Evolutionary conservation across 2,113 vertebrate species (phyloP), one percentile per base, ranked within the genome.

Genomic region (Amazona vittata): DNA sequence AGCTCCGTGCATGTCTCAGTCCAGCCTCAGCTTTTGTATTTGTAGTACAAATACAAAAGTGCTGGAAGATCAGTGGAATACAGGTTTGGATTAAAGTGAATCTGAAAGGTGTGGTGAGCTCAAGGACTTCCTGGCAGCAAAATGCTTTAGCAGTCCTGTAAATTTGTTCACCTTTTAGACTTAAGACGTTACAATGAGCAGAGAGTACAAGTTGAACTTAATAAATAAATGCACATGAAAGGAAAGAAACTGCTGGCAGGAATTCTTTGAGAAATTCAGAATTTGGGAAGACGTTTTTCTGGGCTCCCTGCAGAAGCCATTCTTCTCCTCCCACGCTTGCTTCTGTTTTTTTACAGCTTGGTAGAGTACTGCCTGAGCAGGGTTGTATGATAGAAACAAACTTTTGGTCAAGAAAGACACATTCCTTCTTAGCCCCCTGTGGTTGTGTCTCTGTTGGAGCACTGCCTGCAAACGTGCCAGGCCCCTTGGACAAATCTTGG

Each of bases 1-100:
- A 44, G 28, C 41, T 70, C 59, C 0, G 0, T 50, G 25, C 6
- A 1, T 22, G 5, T 46, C 53, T 69, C 25, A 12, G n/a, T 67
- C 53, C 76, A 47, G 44, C 44, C 47, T 63, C 39, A 44, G 39
- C 8, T 5, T 77, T 82, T 91, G 21, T 26, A 21, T 86, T 91
- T 81, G 19, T 41, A 44, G 24, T 50, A 47, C 59, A 87, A 82
- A 15, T 7, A 46, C 41, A 22, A 52, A 70, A 33, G 29, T 39
- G 1, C 29, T 64, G 37, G 28, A 46, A 52, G 33, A n/a, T 49
- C 7, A 16, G 2, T 44, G 47, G 17, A 50, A 57, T 41, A 12
- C 10, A 28, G 17, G 12, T 60, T 73, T 41, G 59, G 39, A 37
- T 65, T 76, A 25, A 50, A 71, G 25, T 62, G 24, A 62, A 37